Conservation (phyloP, 1,140 invertebrate species). For the Aphelenchoides fujianensis region DNA sequence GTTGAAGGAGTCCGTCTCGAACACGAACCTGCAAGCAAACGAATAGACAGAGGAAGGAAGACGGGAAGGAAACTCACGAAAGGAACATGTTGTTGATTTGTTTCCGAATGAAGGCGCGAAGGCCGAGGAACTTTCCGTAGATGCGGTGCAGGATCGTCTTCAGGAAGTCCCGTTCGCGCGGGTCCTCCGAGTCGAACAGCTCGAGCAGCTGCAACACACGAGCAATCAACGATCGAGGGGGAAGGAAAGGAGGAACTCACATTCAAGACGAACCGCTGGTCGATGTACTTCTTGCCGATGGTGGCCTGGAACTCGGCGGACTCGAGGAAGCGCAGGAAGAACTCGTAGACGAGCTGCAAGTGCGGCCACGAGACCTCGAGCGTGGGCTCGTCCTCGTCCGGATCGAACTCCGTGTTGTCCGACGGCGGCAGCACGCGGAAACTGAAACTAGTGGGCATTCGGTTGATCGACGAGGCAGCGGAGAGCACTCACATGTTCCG, state of each 20-base stretch:
- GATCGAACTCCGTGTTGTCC: slow-evolving; percentile 61
- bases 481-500: no score
- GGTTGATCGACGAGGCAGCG: slow-evolving; percentile 58
- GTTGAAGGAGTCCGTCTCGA: slow-evolving; percentile 98
- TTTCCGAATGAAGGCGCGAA: slow-evolving; percentile 62
- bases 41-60: slow-evolving; percentile 16
- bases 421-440: slow-evolving; percentile 60
- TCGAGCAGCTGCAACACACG: slow-evolving; percentile 51
- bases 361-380: slow-evolving; percentile 62
- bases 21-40: slow-evolving; percentile 78
- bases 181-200: slow-evolving; percentile 60
- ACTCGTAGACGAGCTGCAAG: slow-evolving; percentile 60
- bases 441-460: slow-evolving; percentile 62
- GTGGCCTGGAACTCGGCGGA: slow-evolving; percentile 60
- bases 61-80: slow-evolving; percentile 38
- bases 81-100: slow-evolving; percentile 63
- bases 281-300: slow-evolving; percentile 59
- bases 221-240: slow-evolving; percentile 11
- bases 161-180: slow-evolving; percentile 60
- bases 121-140: slow-evolving; percentile 60
- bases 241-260: slow-evolving; percentile 28
- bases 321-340: slow-evolving; percentile 60
- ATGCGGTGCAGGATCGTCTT: slow-evolving; percentile 62
- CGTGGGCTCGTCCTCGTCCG: slow-evolving; percentile 61
- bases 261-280: slow-evolving; percentile 59